phyloP scores from a whole-genome alignment of 2,113 vertebrate species.

The Alosa alosa region DNA sequence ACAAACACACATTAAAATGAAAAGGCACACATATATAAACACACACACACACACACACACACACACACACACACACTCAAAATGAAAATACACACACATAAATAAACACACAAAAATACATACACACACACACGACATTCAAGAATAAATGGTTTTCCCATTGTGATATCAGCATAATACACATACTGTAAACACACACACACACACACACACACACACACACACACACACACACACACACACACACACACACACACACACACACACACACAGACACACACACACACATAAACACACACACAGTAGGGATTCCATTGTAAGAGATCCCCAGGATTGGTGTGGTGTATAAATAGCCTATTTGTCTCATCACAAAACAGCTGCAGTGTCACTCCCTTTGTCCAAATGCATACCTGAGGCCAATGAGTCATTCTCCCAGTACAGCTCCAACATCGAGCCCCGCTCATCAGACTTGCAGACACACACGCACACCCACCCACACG shows the following conservation, averaged over 20 bases:
- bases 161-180: neutral
- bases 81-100: neutral
- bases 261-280: too few species aligned
- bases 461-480: neutral
- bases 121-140: constrained; percentile 28
- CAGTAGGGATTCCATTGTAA: neutral
- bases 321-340: neutral
- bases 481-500: neutral
- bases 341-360: neutral
- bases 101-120: neutral
- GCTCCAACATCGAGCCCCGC: too few species aligned
- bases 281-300: neutral
- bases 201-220: neutral
- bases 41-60: neutral
- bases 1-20: constrained; percentile 13
- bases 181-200: too few species aligned
- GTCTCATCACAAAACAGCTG: constrained; percentile 20
- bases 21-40: neutral
- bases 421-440: neutral
- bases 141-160: neutral
- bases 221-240: neutral
- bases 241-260: neutral
- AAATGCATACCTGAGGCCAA: neutral
- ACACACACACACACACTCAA: neutral
- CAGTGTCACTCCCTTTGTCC: neutral